phyloP scores from a whole-genome alignment of 2,888 invertebrate genomes.

The Spialia ferax region DNA sequence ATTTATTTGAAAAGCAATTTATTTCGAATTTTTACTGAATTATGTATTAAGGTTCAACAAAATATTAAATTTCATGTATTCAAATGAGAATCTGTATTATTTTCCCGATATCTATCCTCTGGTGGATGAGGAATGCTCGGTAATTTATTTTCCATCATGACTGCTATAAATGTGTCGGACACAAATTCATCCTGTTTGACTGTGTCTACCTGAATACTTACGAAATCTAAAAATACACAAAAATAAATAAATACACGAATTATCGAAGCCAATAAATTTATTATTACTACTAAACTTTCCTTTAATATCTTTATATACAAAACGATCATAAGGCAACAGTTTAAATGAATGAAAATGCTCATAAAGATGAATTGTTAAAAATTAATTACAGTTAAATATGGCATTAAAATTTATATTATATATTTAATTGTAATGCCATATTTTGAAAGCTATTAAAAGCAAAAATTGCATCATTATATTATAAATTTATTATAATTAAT shows the following conservation, averaged over 20 bases:
- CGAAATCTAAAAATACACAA: too few relatives aligned
- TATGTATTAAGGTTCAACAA: too few relatives aligned
- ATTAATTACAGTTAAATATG: not conserved
- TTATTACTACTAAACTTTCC: slow-evolving; percentile 77
- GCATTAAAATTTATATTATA: not conserved
- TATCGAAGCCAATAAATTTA: slow-evolving; percentile 83
- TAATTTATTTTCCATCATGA: too few relatives aligned
- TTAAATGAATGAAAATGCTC: slow-evolving; percentile 75
- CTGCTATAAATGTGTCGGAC: too few relatives aligned
- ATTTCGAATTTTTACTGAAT: too few relatives aligned
- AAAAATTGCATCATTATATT: not conserved
- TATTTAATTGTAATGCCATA: not conserved
- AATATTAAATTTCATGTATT: too few relatives aligned
- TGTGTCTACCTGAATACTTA: too few relatives aligned
- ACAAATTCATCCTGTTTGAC: too few relatives aligned
- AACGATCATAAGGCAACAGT: slow-evolving; percentile 85
- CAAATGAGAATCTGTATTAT: too few relatives aligned
- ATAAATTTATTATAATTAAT: not conserved
- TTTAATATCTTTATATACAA: slow-evolving; percentile 83
- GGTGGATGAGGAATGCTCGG: too few relatives aligned
- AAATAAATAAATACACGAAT: slow-evolving; percentile 48
- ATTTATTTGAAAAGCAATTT: too few relatives aligned
- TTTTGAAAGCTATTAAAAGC: slow-evolving; percentile 2
- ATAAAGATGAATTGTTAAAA: slow-evolving; percentile 52
- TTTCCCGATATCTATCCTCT: too few relatives aligned